Percentiles rank a stretch among this genome's conserved stretches.
phyloP scores from a whole-genome alignment of 2,888 invertebrate genomes.

The Drosophila mulleri region DNA sequence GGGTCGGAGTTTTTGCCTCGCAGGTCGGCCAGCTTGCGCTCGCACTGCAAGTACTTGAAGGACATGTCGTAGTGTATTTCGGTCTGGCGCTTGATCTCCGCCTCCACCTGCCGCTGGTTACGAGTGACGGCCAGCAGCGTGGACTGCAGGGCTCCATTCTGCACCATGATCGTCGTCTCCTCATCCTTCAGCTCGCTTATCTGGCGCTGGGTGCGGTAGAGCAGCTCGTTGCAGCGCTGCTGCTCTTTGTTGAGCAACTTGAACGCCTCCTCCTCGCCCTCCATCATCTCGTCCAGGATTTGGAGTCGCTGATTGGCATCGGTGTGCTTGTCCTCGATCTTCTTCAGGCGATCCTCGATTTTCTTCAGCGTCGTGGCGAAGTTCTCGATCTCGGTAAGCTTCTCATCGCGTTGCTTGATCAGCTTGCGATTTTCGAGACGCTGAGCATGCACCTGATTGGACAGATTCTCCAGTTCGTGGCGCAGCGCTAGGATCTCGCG shows the following conservation, averaged over 20 bases:
- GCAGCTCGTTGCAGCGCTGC: conserved; percentile 75
- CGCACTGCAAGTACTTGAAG: conserved; percentile 85
- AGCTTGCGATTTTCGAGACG: conserved; percentile 81
- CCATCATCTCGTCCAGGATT: conserved; percentile 83
- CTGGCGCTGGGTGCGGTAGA: conserved; percentile 82
- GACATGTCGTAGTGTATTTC: conserved; percentile 87
- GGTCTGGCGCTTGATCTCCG: conserved; percentile 86
- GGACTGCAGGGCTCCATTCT: conserved; percentile 70
- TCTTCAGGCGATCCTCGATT: conserved; percentile 67
- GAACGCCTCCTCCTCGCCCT: conserved; percentile 78
- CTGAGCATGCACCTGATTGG: conserved; percentile 78
- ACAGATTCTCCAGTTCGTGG: conserved; percentile 81
- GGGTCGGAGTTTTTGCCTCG: conserved; percentile 83
- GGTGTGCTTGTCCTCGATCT: conserved; percentile 76
- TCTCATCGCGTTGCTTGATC: conserved; percentile 55
- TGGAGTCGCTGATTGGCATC: conserved; percentile 82
- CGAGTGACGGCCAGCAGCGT: conserved; percentile 62
- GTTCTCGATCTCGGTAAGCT: conserved; percentile 60
- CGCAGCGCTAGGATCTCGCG: conserved; percentile 83
- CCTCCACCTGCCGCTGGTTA: conserved; percentile 80
- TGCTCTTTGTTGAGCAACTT: conserved; percentile 76
- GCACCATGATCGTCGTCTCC: conserved; percentile 67
- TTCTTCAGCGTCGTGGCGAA: conserved; percentile 55
- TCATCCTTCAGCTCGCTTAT: conserved; percentile 76
- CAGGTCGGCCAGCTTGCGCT: conserved; percentile 83